These are phyloP conservation scores for Prochilodus magdalenae DNA, from an alignment of 2,113 vertebrate genomes.

Conservation along the genomic window DNA sequence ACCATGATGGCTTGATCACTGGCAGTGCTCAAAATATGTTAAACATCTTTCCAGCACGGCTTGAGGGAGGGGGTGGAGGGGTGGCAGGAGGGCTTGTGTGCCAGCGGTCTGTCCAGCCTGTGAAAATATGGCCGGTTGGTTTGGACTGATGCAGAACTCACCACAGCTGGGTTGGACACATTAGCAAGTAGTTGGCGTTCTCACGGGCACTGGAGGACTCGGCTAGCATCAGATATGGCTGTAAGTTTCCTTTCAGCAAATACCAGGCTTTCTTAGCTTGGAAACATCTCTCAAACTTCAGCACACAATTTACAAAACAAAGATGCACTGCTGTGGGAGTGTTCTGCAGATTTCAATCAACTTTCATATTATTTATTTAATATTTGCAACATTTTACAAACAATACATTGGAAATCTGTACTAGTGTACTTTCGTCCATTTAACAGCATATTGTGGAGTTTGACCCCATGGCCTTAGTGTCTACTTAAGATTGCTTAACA, in stretches of 20 bases:
- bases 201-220: background rate
- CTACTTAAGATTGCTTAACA: too few species aligned
- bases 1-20: slow-evolving; percentile 18
- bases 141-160: background rate
- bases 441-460: too few species aligned
- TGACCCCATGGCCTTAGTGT: too few species aligned
- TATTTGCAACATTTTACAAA: too few species aligned
- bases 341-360: too few species aligned
- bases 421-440: too few species aligned
- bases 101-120: slow-evolving; percentile 16
- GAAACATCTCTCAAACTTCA: slow-evolving; percentile 1
- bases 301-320: too few species aligned
- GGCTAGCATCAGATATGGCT: slow-evolving; percentile 23
- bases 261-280: slow-evolving; percentile 17
- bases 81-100: background rate
- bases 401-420: too few species aligned
- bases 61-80: background rate
- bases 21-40: slow-evolving; percentile 8
- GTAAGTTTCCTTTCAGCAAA: slow-evolving; percentile 32
- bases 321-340: too few species aligned
- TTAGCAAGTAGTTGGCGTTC: background rate
- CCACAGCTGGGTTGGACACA: background rate
- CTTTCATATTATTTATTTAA: too few species aligned
- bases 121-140: slow-evolving; percentile 12
- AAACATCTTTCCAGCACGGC: slow-evolving; percentile 1